Percentiles rank a stretch among this genome's conserved stretches.
phyloP scores from a whole-genome alignment of 2,797 vertebrate species.

The Channallabes apus region DNA sequence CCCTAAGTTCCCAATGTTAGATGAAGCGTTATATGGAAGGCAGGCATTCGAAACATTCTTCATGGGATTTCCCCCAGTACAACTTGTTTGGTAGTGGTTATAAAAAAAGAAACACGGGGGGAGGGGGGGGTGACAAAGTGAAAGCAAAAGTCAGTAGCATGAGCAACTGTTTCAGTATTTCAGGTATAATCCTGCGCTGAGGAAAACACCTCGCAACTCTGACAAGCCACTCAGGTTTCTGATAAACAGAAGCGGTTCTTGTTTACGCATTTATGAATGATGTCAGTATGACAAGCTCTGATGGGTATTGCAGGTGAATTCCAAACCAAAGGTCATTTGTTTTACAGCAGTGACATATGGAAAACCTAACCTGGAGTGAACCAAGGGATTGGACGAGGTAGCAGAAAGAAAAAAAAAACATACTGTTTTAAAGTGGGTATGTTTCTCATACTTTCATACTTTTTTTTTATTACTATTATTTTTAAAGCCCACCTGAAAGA shows the following conservation, averaged over 20 bases:
- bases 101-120: conserved; percentile 42
- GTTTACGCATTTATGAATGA: neutral
- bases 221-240: neutral
- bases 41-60: conserved; percentile 45
- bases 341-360: neutral
- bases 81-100: neutral
- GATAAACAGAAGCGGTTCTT: neutral
- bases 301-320: conserved; percentile 51
- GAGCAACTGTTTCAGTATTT: conserved; percentile 40
- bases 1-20: conserved; percentile 21
- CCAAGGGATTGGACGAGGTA: neutral
- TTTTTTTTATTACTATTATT: neutral
- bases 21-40: conserved; percentile 4
- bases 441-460: neutral
- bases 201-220: conserved; percentile 32
- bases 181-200: conserved; percentile 9
- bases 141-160: conserved; percentile 48
- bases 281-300: neutral
- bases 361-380: conserved; percentile 11
- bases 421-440: neutral
- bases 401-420: neutral
- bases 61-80: conserved; percentile 48
- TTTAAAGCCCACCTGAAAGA: neutral
- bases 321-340: conserved; percentile 31
- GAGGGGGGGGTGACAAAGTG: conserved; percentile 24